Percentiles rank a stretch among this genome's conserved stretches.
Evolutionary conservation across 1,140 invertebrate genomes (phyloP).

Genomic region (Platyscapa corneri): DNA sequence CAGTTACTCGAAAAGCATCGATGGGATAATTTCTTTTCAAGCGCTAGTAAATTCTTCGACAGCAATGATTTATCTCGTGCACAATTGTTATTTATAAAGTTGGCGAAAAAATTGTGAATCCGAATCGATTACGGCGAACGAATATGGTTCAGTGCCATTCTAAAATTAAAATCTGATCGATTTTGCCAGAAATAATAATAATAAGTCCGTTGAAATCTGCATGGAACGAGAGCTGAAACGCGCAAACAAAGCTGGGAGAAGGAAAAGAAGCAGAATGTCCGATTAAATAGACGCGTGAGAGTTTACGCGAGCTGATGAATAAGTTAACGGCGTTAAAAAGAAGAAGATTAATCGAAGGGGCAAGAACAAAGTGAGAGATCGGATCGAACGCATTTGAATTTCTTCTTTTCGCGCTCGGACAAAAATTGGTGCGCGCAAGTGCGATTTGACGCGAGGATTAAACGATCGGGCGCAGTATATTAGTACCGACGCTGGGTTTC

Average conservation of each 20-base stretch:
- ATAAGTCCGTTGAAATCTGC: not conserved
- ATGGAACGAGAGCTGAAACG: constrained; percentile 21
- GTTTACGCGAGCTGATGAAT: not conserved
- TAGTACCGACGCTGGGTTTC: not conserved
- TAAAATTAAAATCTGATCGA: not conserved
- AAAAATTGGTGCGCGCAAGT: constrained; percentile 18
- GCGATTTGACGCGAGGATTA: too few species aligned
- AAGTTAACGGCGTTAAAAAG: constrained; percentile 5
- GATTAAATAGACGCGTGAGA: not conserved
- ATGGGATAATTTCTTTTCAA: too few species aligned
- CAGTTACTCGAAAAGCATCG: too few species aligned
- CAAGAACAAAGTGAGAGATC: constrained; percentile 7
- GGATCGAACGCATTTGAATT: not conserved
- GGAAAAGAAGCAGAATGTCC: not conserved
- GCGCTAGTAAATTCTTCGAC: too few species aligned
- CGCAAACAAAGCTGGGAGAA: not conserved
- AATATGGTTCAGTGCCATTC: too few species aligned
- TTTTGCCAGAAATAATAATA: too few species aligned
- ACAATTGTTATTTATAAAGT: too few species aligned
- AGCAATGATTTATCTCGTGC: too few species aligned
- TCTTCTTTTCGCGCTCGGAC: not conserved
- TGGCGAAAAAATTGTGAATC: too few species aligned
- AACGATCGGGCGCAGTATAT: too few species aligned
- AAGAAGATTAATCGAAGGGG: constrained; percentile 16
- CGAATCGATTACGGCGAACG: too few species aligned